Evolutionary conservation across 1,140 invertebrate genomes (phyloP), one percentile per base, ranked within the genome.

Genomic region (Diorhabda carinulata): DNA sequence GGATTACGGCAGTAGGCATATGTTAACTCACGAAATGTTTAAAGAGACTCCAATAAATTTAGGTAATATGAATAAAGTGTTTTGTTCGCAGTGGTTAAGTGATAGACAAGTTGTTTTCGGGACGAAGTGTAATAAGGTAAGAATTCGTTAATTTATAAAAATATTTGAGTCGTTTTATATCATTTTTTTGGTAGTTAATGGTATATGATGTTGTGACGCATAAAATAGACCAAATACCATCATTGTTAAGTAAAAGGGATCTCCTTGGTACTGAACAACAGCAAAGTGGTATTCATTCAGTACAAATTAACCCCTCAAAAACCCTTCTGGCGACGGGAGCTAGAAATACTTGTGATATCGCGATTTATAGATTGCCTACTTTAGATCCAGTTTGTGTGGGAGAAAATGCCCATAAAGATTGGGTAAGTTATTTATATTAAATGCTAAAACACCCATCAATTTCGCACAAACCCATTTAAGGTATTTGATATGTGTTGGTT

Each of bases 111-210:
- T 98, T 68, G 94, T 97, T 3, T 95, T 97, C 82, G 95, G 95
- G 47, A 97, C 96, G 43, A 98, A 98, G 81, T 98, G 96, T 82
- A 98, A 98, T 83, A 97, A 96, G 87, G 91, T 95, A 81, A 82
- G 80, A 25, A 25, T 25, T 25, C 25, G 25, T 25, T 25, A 25
- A 25, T 25, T 25, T 25, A 25, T 25, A 25, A 25, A 25, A 25
- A 25, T 25, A 25, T 25, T 25, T 25, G 25, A 25, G 25, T 25
- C 25, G 25, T 52, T 52, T n/a, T 52, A 8, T 52, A 52, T 41
- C 9, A 3, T 41, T 1, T 41, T 61, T 62, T 43, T 62, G 7
- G 82, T 81, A 93, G 88, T 81, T 96, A 72, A 90, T 94, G 84
- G 91, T 95, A 8, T 90, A 94, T 76, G 92, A 96, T 83, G 88